Evolutionary conservation across 2,888 invertebrate species (phyloP).

Genomic region (Lottia gigantea): DNA sequence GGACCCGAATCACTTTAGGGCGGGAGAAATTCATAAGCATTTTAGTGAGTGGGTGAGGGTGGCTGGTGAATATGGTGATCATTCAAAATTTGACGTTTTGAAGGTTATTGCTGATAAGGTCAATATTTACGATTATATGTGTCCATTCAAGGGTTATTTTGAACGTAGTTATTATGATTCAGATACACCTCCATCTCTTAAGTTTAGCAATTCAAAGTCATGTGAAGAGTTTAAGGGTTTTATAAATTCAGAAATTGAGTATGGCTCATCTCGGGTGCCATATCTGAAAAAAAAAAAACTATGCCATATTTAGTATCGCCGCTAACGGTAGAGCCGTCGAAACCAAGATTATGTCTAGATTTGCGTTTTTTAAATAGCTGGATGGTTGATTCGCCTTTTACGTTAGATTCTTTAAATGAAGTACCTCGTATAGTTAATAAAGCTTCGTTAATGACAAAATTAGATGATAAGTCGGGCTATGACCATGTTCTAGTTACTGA

Average conservation of each 20-base stretch:
- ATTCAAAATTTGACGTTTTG: too few species aligned
- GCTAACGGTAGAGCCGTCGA: neutral
- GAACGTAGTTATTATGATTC: neutral
- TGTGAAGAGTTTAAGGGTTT: neutral
- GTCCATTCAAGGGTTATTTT: neutral
- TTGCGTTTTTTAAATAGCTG: constrained; percentile 1
- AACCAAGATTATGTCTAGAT: neutral
- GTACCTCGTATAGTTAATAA: neutral
- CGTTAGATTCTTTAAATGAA: neutral
- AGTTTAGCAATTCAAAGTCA: neutral
- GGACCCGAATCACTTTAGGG: too few species aligned
- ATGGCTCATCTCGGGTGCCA: neutral
- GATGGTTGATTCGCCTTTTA: neutral
- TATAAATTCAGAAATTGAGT: neutral
- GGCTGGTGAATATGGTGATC: too few species aligned
- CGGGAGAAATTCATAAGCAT: too few species aligned
- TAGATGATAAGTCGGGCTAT: neutral
- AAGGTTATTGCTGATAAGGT: too few species aligned
- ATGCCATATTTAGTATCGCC: neutral
- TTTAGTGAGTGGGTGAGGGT: too few species aligned
- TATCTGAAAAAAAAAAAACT: too few species aligned
- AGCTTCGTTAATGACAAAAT: neutral
- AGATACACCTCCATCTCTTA: neutral
- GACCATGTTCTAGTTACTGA: neutral
- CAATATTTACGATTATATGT: too few species aligned